phyloP scores from a whole-genome alignment of 2,888 invertebrate genomes.

The Tenthredo scrophulariae region DNA sequence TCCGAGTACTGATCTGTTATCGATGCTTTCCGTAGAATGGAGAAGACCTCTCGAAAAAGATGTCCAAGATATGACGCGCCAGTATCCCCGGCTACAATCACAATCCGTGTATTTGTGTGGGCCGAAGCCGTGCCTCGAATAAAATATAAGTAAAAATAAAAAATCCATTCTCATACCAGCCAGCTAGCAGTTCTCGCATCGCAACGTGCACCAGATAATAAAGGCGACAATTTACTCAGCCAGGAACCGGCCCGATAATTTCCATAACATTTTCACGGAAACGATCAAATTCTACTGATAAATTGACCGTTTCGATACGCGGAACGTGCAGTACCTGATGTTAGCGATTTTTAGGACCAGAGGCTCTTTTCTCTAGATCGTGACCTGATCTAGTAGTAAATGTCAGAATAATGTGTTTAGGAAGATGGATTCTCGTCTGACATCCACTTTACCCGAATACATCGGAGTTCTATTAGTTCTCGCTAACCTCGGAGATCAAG shows the following conservation, averaged over 20 bases:
- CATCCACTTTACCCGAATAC: background rate
- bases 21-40: constrained; percentile 19
- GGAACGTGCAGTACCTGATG: background rate
- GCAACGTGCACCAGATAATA: background rate
- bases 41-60: constrained; percentile 10
- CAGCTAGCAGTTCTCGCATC: background rate
- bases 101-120: background rate
- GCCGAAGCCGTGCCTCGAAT: constrained; percentile 20
- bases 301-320: constrained; percentile 11
- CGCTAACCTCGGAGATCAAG: constrained; percentile 35
- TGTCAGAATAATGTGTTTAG: background rate
- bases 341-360: background rate
- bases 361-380: background rate
- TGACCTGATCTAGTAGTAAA: background rate
- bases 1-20: constrained; percentile 36
- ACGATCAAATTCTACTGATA: background rate
- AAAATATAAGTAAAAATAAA: background rate
- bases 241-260: background rate
- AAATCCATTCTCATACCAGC: background rate
- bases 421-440: background rate
- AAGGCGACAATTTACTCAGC: constrained; percentile 9
- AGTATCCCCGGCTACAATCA: background rate
- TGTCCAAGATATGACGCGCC: constrained; percentile 18
- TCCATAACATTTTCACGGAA: background rate
- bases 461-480: constrained; percentile 15